Evolutionary conservation across 2,888 invertebrate genomes (phyloP).

Genomic region (Orgyia antiqua): DNA sequence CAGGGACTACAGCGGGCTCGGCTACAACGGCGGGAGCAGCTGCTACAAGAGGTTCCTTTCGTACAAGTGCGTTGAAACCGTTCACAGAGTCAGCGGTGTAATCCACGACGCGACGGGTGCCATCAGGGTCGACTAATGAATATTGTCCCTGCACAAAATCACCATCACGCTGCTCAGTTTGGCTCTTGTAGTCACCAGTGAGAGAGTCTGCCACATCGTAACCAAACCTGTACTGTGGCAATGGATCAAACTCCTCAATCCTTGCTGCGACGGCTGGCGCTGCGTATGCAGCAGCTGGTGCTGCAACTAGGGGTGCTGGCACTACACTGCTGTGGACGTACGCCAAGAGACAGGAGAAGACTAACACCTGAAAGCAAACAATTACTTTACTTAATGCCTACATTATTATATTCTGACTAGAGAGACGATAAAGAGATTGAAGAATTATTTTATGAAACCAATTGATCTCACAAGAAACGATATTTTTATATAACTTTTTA

Average conservation of each 20-base stretch:
- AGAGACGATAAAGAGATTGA: too few relatives aligned
- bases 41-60: conserved; percentile 55
- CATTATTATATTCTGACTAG: too few relatives aligned
- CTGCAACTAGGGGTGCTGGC: conserved; percentile 48
- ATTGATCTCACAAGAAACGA: too few relatives aligned
- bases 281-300: conserved; percentile 45
- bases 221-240: conserved; percentile 77
- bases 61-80: conserved; percentile 65
- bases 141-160: conserved; percentile 72
- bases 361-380: conserved; percentile 64
- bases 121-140: conserved; percentile 62
- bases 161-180: conserved; percentile 72
- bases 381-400: too few relatives aligned
- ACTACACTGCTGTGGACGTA: conserved; percentile 51
- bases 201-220: conserved; percentile 64
- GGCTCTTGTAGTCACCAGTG: conserved; percentile 68
- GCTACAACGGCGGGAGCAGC: conserved; percentile 55
- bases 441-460: too few relatives aligned
- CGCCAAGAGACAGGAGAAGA: conserved; percentile 61
- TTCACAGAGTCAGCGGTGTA: conserved; percentile 61
- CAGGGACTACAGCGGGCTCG: conserved; percentile 41
- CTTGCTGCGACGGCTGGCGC: conserved; percentile 47
- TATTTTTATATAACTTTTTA: too few relatives aligned
- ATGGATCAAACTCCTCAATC: conserved; percentile 70
- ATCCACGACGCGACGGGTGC: conserved; percentile 59